A percentile compares a stretch with the other conserved stretches of the same genome.
phyloP scores from a whole-genome alignment of 2,113 vertebrate species.

The Pardalotus punctatus region DNA sequence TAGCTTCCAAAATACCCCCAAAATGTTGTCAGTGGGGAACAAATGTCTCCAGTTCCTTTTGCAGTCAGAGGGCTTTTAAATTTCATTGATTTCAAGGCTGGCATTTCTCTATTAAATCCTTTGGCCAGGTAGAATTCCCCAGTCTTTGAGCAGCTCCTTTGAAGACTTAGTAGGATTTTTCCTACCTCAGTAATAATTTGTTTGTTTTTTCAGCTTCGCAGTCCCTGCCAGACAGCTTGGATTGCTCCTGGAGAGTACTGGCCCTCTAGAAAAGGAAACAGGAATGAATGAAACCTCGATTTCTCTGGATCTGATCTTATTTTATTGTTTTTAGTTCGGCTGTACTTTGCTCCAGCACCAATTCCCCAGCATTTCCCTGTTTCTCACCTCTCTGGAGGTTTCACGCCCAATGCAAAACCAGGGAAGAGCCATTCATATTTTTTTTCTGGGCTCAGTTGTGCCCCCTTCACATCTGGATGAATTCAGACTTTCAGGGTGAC shows the following conservation, averaged over 20 bases:
- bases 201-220: not conserved
- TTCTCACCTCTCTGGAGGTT: not conserved
- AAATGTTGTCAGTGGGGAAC: not conserved
- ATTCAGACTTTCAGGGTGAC: not conserved
- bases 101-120: not conserved
- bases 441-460: not conserved
- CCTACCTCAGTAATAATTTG: not conserved
- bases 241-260: not conserved
- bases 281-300: not conserved
- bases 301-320: not conserved
- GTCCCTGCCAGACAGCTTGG: not conserved
- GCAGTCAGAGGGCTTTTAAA: not conserved
- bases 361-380: not conserved
- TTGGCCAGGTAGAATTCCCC: not conserved
- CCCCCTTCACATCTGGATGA: not conserved
- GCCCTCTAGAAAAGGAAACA: not conserved
- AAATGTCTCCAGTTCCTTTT: not conserved
- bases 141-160: not conserved
- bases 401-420: not conserved
- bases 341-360: not conserved
- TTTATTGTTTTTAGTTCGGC: not conserved
- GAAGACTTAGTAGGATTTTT: not conserved
- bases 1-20: not conserved
- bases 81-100: not conserved
- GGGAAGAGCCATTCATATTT: not conserved